Conservation (phyloP, 2,888 invertebrate species). For the Drosophila borealis region DNA sequence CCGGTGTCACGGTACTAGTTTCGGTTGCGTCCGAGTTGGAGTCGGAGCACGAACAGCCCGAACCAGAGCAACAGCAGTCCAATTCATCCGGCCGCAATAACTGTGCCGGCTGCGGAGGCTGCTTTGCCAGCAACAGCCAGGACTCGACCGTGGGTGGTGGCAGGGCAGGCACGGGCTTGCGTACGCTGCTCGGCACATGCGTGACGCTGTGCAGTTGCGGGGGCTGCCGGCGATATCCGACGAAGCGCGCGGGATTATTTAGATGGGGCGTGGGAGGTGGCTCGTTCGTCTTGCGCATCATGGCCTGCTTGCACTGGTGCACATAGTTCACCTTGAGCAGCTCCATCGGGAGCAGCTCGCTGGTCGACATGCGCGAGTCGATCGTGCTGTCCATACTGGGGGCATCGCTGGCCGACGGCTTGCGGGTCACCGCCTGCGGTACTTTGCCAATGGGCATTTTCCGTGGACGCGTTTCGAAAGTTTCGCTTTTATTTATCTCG, state of each 20-base stretch:
- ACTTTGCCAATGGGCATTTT: constrained; percentile 80
- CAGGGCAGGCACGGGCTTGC: constrained; percentile 36
- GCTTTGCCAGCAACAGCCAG: constrained; percentile 75
- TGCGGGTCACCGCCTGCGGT: constrained; percentile 54
- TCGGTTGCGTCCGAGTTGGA: constrained; percentile 61
- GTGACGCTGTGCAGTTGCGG: constrained; percentile 1
- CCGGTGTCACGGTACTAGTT: constrained; percentile 63
- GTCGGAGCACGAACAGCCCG: constrained; percentile 56
- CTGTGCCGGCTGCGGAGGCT: constrained; percentile 11
- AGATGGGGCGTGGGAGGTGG: constrained; percentile 45
- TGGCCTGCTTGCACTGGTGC: constrained; percentile 81
- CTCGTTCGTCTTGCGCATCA: constrained; percentile 74
- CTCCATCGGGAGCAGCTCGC: constrained; percentile 84
- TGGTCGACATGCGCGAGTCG: constrained; percentile 81
- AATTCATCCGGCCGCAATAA: constrained; percentile 22
- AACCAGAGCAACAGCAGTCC: constrained; percentile 63
- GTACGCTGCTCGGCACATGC: constrained; percentile 20
- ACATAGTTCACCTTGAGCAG: constrained; percentile 84
- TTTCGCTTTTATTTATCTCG: constrained; percentile 25
- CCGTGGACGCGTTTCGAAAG: constrained; percentile 17
- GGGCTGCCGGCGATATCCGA: constrained; percentile 45
- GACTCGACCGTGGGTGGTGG: constrained; percentile 78
- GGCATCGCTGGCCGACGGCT: constrained; percentile 56
- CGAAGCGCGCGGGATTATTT: constrained; percentile 62
- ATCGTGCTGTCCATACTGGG: constrained; percentile 75